Conservation (phyloP, 1,140 invertebrate species). For the Ylistrum balloti region DNA sequence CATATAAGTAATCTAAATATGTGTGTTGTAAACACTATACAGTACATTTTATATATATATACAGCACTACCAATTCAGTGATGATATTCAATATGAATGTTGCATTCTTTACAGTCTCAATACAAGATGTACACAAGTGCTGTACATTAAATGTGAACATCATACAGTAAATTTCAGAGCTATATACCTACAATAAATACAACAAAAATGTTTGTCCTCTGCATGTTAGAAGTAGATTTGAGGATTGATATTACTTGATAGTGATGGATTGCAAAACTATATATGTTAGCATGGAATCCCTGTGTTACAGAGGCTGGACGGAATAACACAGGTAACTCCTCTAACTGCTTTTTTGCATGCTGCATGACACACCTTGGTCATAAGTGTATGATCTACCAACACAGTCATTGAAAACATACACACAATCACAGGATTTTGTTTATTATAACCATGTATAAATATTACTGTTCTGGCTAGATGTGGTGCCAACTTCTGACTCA, state of each 20-base stretch:
- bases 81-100: no score
- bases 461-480: neutral
- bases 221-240: neutral
- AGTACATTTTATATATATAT: no score
- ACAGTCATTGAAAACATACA: neutral
- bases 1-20: no score
- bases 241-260: neutral
- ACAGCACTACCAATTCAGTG: no score
- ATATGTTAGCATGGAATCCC: neutral
- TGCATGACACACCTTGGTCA: neutral
- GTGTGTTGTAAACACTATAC: no score
- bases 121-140: no score
- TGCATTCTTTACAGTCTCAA: no score
- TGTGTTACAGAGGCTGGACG: slow-evolving; percentile 4
- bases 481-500: neutral
- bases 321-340: slow-evolving; percentile 7
- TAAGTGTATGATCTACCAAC: neutral
- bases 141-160: no score
- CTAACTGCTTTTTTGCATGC: neutral
- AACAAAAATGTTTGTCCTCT: neutral
- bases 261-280: neutral
- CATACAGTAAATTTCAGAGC: no score
- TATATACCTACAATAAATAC: no score
- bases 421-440: neutral
- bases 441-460: neutral